These are phyloP conservation scores for Hepsetus odoe DNA, from an alignment of 2,113 vertebrate genomes.

Conservation along the genomic window DNA sequence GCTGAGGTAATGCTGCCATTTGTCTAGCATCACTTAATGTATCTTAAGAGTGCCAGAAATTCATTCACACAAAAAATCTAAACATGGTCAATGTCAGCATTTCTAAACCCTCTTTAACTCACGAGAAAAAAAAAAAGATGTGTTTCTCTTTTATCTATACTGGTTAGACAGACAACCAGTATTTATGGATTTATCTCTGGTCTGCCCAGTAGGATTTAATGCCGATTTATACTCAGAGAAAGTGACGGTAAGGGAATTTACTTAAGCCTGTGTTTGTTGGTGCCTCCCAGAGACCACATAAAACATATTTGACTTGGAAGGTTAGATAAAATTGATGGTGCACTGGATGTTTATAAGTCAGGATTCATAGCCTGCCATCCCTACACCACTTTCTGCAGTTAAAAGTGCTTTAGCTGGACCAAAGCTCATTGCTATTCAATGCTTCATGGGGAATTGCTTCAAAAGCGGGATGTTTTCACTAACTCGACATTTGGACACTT, in stretches of 20 bases:
- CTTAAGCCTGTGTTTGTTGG: conserved; percentile 50
- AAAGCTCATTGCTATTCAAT: conserved; percentile 51
- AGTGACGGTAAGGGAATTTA: conserved; percentile 36
- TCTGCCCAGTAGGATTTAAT: conserved; percentile 24
- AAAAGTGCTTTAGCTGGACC: conserved; percentile 49
- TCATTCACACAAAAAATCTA: not conserved
- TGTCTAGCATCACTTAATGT: not conserved
- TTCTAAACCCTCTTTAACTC: not conserved
- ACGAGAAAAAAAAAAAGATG: conserved; percentile 1
- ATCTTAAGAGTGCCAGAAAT: not conserved
- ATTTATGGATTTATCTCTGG: conserved; percentile 42
- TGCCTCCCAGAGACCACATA: conserved; percentile 49
- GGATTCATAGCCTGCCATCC: conserved; percentile 63
- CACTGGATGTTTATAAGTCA: conserved; percentile 55
- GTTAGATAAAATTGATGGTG: conserved; percentile 56
- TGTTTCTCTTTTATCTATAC: conserved; percentile 15
- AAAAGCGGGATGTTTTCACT: conserved; percentile 54
- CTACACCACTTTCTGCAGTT: conserved; percentile 59
- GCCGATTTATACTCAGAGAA: conserved; percentile 52
- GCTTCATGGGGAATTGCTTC: conserved; percentile 20
- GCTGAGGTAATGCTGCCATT: not conserved
- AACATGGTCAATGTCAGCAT: conserved; percentile 4
- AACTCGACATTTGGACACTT: conserved; percentile 34
- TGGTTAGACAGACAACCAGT: conserved; percentile 12
- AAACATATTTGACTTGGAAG: conserved; percentile 57